A percentile compares a stretch with the other conserved stretches of the same genome.
phyloP scores from a whole-genome alignment of 2,797 vertebrate genomes.

The Eulemur rubriventer region DNA sequence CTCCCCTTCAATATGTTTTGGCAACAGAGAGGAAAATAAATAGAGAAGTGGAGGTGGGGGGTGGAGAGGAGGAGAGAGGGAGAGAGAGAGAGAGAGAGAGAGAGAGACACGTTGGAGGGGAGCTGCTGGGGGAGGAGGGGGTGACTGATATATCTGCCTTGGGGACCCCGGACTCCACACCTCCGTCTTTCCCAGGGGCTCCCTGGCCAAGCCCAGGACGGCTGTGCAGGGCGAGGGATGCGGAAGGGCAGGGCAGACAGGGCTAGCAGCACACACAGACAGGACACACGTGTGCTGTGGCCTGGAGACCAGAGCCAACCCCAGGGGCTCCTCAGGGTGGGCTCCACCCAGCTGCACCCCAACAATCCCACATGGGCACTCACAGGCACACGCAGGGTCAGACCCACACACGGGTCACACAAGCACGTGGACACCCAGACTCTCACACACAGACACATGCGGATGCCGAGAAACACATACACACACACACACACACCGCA shows the following conservation, averaged over 20 bases:
- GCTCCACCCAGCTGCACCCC: not conserved
- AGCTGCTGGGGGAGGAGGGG: not conserved
- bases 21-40: constrained; percentile 85
- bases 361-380: not conserved
- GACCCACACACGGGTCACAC: not conserved
- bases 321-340: not conserved
- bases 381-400: not conserved
- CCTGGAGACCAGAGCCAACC: not conserved
- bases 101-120: fast-evolving
- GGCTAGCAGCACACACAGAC: not conserved
- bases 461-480: not conserved
- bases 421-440: not conserved
- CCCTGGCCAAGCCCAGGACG: not conserved
- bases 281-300: not conserved
- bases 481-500: no score
- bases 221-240: not conserved
- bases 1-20: constrained; percentile 86
- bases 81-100: no score
- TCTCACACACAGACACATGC: not conserved
- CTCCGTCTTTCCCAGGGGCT: not conserved
- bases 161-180: no score
- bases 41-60: not conserved
- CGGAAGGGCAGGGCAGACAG: not conserved
- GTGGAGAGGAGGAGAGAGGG: not conserved
- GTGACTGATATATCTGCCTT: not conserved